phyloP scores from a whole-genome alignment of 2,888 invertebrate genomes.

The Stenoptilia bipunctidactyla region DNA sequence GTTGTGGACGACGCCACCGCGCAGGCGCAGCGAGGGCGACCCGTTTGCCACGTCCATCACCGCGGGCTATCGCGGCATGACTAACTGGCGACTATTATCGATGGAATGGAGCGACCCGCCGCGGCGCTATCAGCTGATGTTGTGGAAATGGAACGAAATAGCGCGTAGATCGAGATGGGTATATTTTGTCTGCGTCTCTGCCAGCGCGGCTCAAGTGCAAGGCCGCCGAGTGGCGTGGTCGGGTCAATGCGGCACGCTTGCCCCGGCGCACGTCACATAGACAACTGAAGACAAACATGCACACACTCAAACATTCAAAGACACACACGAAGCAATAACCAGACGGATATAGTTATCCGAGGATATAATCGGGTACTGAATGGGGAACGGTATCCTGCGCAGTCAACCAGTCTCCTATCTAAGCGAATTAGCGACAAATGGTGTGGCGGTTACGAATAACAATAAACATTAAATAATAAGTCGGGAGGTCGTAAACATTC shows the following conservation, averaged over 20 bases:
- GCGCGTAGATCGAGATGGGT: conserved; percentile 1
- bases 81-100: conserved; percentile 29
- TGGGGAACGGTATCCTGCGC: too few species aligned
- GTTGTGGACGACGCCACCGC: conserved; percentile 45
- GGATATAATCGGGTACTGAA: too few species aligned
- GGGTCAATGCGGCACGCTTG: not conserved
- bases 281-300: too few species aligned
- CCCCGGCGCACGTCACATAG: not conserved
- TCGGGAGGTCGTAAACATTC: too few species aligned
- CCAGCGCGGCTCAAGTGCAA: conserved; percentile 27
- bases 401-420: too few species aligned
- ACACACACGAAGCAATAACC: too few species aligned
- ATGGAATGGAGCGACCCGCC: conserved; percentile 6
- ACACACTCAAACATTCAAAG: too few species aligned
- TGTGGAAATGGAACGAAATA: conserved; percentile 22
- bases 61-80: conserved; percentile 48
- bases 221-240: conserved; percentile 15
- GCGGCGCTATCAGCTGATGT: conserved; percentile 32
- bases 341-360: too few species aligned
- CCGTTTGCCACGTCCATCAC: conserved; percentile 55
- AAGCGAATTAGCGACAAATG: too few species aligned
- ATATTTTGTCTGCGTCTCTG: not conserved
- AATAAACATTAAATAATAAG: too few species aligned
- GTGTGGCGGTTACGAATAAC: too few species aligned
- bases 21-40: conserved; percentile 59